Evolutionary conservation across 1,140 invertebrate species (phyloP).

Genomic region (Formica exsecta): DNA sequence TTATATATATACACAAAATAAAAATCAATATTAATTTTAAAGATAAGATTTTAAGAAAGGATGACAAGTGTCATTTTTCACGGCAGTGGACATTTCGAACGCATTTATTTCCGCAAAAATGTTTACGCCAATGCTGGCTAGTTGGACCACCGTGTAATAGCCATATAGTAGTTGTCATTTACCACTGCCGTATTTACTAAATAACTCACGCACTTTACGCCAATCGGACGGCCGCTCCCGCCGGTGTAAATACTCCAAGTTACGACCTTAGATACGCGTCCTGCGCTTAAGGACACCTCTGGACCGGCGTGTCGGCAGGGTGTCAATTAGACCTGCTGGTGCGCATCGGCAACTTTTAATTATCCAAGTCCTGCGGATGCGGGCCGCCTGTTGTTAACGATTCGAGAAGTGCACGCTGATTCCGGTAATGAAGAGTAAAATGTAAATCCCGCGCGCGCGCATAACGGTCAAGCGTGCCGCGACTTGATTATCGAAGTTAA

Average conservation of each 20-base stretch:
- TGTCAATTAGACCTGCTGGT: constrained; percentile 71
- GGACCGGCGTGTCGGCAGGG: constrained; percentile 56
- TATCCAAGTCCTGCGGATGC: constrained; percentile 66
- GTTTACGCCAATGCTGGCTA: constrained; percentile 50
- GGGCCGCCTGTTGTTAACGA: constrained; percentile 66
- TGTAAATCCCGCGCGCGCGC: constrained; percentile 43
- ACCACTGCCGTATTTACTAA: constrained; percentile 57
- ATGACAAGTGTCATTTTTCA: neutral
- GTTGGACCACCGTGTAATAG: constrained; percentile 59
- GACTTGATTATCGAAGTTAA: constrained; percentile 61
- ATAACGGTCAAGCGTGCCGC: constrained; percentile 41
- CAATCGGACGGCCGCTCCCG: constrained; percentile 1
- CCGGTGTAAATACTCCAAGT: constrained; percentile 64
- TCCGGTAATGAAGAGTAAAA: constrained; percentile 63
- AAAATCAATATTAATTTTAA: neutral
- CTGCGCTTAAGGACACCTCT: constrained; percentile 11
- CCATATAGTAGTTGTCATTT: constrained; percentile 42
- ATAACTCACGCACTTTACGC: constrained; percentile 62
- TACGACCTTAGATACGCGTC: constrained; percentile 59
- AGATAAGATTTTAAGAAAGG: neutral
- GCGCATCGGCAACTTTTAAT: constrained; percentile 69
- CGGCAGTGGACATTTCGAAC: neutral
- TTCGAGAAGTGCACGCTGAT: constrained; percentile 60
- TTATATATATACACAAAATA: neutral
- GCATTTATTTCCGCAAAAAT: neutral